Conservation (phyloP, 64 coral and sea anemone species). For the Stichodactyla mertensii region DNA sequence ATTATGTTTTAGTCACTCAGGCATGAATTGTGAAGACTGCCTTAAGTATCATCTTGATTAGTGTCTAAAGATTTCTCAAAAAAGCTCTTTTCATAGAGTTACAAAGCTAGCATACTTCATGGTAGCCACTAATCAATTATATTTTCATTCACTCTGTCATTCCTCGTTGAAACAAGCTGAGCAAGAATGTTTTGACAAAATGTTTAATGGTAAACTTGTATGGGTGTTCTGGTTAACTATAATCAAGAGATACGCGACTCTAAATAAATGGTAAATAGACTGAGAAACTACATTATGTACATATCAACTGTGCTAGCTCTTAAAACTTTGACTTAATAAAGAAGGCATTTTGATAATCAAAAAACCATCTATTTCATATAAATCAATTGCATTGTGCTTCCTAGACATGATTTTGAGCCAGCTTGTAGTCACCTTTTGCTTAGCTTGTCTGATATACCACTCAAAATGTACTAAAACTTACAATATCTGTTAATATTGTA, state of each 20-base stretch:
- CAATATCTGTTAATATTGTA: neutral
- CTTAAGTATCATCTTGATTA: constrained; percentile 4
- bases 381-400: neutral
- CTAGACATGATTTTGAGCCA: neutral
- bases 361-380: neutral
- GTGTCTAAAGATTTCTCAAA: neutral
- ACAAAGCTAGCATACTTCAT: neutral
- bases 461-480: no score
- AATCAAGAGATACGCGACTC: neutral
- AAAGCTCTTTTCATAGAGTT: neutral
- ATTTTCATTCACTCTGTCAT: neutral
- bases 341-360: neutral
- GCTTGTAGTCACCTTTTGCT: neutral
- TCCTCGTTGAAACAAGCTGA: neutral
- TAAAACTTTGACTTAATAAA: neutral
- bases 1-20: neutral
- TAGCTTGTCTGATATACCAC: neutral
- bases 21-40: neutral
- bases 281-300: neutral
- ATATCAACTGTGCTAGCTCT: neutral
- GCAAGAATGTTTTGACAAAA: neutral
- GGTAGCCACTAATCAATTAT: neutral
- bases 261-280: neutral
- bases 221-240: neutral
- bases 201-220: neutral